A percentile compares a stretch with the other conserved stretches of the same genome.
These are phyloP conservation scores for Muricea muricata DNA, from an alignment of 92 coral and sea anemone genomes.

Conservation along the genomic window DNA sequence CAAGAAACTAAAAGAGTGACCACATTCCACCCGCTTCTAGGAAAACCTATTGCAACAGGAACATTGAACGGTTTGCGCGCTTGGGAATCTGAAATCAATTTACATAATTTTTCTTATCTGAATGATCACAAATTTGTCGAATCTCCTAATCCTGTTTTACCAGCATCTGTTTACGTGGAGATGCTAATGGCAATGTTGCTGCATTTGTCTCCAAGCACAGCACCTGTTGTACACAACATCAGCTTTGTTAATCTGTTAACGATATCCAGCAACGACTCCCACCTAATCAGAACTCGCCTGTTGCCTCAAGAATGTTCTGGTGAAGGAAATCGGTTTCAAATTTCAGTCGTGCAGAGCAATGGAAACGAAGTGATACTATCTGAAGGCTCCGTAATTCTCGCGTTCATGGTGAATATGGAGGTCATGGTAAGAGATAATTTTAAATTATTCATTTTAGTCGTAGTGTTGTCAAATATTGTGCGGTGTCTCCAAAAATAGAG, in stretches of 20 bases:
- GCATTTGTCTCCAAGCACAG: conserved; percentile 54
- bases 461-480: too few relatives aligned
- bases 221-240: conserved; percentile 38
- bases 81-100: conserved; percentile 72
- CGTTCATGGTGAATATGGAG: not conserved
- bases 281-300: conserved; percentile 16
- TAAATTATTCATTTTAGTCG: too few relatives aligned
- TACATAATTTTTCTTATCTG: conserved; percentile 54
- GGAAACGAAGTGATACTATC: conserved; percentile 7
- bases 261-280: conserved; percentile 53
- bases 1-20: not conserved
- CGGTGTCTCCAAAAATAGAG: not conserved
- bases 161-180: conserved; percentile 67
- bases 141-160: conserved; percentile 58
- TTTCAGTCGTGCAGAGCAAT: not conserved
- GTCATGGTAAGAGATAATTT: not conserved
- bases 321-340: conserved; percentile 10
- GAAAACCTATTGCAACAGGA: conserved; percentile 35
- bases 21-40: conserved; percentile 49
- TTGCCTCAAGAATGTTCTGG: not conserved
- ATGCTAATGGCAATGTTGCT: conserved; percentile 69
- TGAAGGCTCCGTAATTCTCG: not conserved
- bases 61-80: conserved; percentile 63
- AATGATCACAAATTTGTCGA: conserved; percentile 61
- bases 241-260: conserved; percentile 51